phyloP scores from a whole-genome alignment of 2,797 vertebrate genomes.

The Rhynchotus rufescens region DNA sequence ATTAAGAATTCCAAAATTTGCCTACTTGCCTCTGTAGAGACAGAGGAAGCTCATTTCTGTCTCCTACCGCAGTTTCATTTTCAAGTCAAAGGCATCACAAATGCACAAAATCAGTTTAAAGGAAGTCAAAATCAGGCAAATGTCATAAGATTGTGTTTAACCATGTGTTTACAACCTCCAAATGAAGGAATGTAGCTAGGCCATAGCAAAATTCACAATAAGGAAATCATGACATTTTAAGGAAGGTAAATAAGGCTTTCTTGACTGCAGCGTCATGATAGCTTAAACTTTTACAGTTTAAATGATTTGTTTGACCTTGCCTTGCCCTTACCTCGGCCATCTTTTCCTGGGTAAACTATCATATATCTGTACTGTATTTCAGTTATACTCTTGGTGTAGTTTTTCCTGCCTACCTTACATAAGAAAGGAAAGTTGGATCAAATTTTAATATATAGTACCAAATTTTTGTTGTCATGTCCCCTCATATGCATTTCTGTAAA shows the following conservation, averaged over 20 bases:
- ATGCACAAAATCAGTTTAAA: background rate
- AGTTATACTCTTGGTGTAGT: background rate
- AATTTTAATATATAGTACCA: background rate
- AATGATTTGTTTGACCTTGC: background rate
- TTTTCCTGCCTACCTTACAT: background rate
- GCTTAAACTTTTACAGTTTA: background rate
- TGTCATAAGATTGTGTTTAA: background rate
- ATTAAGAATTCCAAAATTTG: background rate
- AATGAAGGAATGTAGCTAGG: background rate
- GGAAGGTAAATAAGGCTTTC: background rate
- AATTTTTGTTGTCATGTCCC: background rate
- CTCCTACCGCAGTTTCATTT: background rate
- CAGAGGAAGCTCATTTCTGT: background rate
- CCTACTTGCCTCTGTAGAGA: background rate
- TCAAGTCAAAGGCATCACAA: background rate
- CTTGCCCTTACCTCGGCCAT: background rate
- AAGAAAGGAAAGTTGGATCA: background rate
- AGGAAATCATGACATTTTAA: background rate
- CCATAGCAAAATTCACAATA: background rate
- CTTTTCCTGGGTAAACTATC: conserved; percentile 1
- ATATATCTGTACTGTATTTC: background rate
- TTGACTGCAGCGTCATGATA: background rate
- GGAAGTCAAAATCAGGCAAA: background rate
- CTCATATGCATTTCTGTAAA: background rate
- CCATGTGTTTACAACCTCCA: background rate